Conservation (phyloP, 2,113 vertebrate genomes). For the Aptenodytes forsteri region DNA sequence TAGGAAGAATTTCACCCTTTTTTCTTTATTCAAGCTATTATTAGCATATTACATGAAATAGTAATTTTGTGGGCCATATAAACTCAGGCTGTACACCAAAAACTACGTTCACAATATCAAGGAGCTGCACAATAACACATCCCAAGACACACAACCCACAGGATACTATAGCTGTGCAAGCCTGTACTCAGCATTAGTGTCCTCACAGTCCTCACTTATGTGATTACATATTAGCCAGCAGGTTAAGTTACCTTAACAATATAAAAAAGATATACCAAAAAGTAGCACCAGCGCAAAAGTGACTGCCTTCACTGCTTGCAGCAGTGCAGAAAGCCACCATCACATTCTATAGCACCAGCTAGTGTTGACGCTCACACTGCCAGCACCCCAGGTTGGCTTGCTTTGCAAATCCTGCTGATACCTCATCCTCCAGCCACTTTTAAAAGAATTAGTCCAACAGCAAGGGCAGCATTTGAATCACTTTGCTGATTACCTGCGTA, state of each 20-base stretch:
- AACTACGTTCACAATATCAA: fast-evolving
- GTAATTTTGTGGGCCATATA: neutral
- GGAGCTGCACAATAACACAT: neutral
- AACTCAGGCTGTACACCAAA: neutral
- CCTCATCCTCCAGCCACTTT: neutral
- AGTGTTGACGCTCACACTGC: fast-evolving
- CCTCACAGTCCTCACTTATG: neutral
- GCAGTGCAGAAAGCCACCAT: neutral
- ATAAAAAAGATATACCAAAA: neutral
- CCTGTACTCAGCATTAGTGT: neutral
- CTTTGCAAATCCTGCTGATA: neutral
- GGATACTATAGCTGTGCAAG: neutral
- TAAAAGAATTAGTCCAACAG: neutral
- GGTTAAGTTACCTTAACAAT: neutral
- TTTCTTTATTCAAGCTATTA: neutral
- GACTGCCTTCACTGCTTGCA: too few relatives aligned
- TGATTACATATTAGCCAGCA: neutral
- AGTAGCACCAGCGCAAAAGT: neutral
- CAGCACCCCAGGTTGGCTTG: neutral
- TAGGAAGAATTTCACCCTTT: neutral
- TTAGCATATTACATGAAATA: neutral
- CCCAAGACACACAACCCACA: neutral
- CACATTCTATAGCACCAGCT: fast-evolving
- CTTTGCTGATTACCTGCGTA: neutral
- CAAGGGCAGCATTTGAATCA: neutral